Evolutionary conservation across 2,888 invertebrate genomes (phyloP), one percentile per base, ranked within the genome.

Genomic region (Leucophenga montana): DNA sequence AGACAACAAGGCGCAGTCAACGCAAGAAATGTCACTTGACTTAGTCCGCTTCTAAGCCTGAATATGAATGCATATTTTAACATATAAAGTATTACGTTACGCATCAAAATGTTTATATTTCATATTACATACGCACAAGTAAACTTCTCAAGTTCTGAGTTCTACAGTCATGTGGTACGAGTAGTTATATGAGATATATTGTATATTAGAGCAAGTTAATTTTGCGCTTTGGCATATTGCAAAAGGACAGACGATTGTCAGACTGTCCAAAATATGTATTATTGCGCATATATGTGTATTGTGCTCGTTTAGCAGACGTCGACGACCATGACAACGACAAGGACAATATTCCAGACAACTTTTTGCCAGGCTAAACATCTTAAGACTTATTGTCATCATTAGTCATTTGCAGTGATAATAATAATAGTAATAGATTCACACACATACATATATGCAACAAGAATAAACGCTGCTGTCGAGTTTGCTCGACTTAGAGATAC

Each of bases 31-130:
- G 3, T 4, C 46, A 46, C 46, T 46, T 46, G 46, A 14, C 46
- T 46, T 14, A 46, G 46, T n/a, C 20, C 8, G 20, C 57, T 27
- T 27, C 27, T 27, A 27, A 27, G 27, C 27, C 27, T 27, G 27
- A 27, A 27, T 27, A 4, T 16, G 11, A 57, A 9, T 69, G 70
- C 73, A 79, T 75, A 73, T 78, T 72, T 76, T 67, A 68, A 62
- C 75, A 78, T 73, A 77, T 61, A 54, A 76, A 83, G 82, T 82
- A 81, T 80, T 79, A 76, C 75, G 82, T 80, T 81, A 76, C 80
- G 73, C 57, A 31, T 22, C 57, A 57, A 57, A 27, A 22, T 27
- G 57, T 27, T 57, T 57, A 57, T 57, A 57, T 31, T 57, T 57
- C 22, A 57, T n/a, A 22, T 27, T 9, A 54, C 54, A 54, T 20